Conservation (phyloP, 1,140 invertebrate species). For the Drosophila pseudoananassae region DNA sequence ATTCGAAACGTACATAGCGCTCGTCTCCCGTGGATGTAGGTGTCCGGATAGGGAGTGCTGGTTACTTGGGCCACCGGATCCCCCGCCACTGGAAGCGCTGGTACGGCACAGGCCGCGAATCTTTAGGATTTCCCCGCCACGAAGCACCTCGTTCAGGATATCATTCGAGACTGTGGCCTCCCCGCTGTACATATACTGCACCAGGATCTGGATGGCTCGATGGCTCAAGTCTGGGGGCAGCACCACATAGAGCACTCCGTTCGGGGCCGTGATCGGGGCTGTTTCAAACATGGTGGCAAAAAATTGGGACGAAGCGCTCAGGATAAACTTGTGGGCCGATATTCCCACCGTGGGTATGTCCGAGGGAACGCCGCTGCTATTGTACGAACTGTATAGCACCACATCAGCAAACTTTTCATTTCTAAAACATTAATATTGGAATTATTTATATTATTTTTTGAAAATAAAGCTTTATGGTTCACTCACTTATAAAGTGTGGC, state of each 20-base stretch:
- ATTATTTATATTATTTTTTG: not conserved
- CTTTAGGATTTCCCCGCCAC: constrained; percentile 91
- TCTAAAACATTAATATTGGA: constrained; percentile 28
- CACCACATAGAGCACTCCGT: constrained; percentile 89
- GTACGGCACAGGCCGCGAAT: constrained; percentile 90
- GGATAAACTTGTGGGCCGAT: constrained; percentile 93
- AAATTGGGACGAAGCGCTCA: constrained; percentile 90
- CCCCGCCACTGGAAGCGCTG: constrained; percentile 84
- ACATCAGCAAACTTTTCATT: constrained; percentile 93
- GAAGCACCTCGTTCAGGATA: constrained; percentile 90
- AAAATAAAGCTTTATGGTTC: not conserved
- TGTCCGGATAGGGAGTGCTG: constrained; percentile 46
- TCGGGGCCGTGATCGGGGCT: constrained; percentile 83
- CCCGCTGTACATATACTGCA: constrained; percentile 95
- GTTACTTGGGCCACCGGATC: constrained; percentile 53
- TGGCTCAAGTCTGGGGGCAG: constrained; percentile 92
- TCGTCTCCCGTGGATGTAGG: constrained; percentile 71
- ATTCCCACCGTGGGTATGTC: constrained; percentile 87
- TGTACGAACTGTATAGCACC: constrained; percentile 88
- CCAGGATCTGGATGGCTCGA: constrained; percentile 90
- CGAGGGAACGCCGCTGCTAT: constrained; percentile 60
- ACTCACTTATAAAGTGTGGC: constrained; percentile 89
- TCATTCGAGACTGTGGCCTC: constrained; percentile 94
- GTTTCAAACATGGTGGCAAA: constrained; percentile 84
- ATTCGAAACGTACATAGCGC: constrained; percentile 66